Evolutionary conservation across 1,140 invertebrate species (phyloP).

Genomic region (Hetaerina americana): DNA sequence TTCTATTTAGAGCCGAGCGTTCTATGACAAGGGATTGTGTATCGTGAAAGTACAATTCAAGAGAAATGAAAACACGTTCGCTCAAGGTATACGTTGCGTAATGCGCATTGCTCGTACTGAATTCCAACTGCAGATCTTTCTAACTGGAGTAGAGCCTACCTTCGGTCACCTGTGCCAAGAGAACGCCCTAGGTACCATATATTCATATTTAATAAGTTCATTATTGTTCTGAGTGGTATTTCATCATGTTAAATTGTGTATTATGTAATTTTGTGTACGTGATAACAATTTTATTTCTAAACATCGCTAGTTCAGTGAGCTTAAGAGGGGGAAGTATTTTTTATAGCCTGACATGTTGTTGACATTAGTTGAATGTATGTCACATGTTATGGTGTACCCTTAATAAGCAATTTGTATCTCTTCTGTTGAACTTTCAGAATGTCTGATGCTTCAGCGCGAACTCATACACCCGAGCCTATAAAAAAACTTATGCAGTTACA

Average conservation of each 20-base stretch:
- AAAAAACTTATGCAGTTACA: neutral
- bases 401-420: neutral
- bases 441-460: neutral
- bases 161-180: neutral
- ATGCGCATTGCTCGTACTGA: neutral
- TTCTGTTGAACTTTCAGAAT: neutral
- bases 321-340: too few species aligned
- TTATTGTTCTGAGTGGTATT: too few species aligned
- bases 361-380: too few species aligned
- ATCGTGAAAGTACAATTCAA: neutral
- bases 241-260: too few species aligned
- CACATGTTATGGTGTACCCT: too few species aligned
- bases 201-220: too few species aligned
- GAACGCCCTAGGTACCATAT: neutral
- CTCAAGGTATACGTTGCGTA: neutral
- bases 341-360: too few species aligned
- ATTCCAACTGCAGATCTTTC: neutral
- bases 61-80: neutral
- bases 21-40: neutral
- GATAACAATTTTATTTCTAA: too few species aligned
- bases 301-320: too few species aligned
- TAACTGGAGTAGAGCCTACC: neutral
- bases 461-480: neutral
- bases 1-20: neutral
- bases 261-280: too few species aligned